Evolutionary conservation across 2,888 invertebrate genomes (phyloP).

Genomic region (Belgica antarctica): DNA sequence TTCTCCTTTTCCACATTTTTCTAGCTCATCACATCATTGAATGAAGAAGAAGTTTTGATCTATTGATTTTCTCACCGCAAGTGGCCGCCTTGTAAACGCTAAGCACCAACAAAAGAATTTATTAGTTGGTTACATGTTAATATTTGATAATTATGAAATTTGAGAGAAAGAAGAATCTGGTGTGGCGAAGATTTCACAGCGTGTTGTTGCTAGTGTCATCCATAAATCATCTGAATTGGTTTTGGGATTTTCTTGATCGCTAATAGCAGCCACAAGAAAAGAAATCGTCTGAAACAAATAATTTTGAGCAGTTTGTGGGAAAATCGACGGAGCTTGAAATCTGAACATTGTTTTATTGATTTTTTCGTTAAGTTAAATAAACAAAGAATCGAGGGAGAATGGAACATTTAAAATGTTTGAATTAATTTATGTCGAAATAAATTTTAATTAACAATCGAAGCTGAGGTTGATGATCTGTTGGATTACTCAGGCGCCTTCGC

Average conservation of each 20-base stretch:
- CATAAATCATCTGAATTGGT: slow-evolving; percentile 40
- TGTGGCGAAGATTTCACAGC: slow-evolving; percentile 45
- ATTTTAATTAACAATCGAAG: slow-evolving; percentile 39
- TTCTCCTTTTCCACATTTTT: background rate
- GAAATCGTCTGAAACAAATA: slow-evolving; percentile 29
- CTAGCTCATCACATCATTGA: background rate
- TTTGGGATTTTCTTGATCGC: background rate
- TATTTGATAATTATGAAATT: slow-evolving; percentile 44
- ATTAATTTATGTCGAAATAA: slow-evolving; percentile 40
- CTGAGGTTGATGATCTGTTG: slow-evolving; percentile 12
- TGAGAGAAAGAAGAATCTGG: no score
- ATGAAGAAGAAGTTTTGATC: no score
- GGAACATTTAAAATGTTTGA: slow-evolving; percentile 22
- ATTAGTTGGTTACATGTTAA: slow-evolving; percentile 44
- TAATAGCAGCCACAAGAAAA: background rate
- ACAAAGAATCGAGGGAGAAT: slow-evolving; percentile 8
- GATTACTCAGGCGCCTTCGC: background rate
- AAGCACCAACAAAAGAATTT: slow-evolving; percentile 37
- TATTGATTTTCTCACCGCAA: slow-evolving; percentile 42
- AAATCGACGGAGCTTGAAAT: slow-evolving; percentile 34
- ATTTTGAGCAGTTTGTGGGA: slow-evolving; percentile 35
- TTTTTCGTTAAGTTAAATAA: slow-evolving; percentile 29
- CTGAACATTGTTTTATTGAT: slow-evolving; percentile 35
- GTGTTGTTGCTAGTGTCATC: slow-evolving; percentile 30
- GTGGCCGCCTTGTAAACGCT: slow-evolving; percentile 7